phyloP scores from a whole-genome alignment of 2,113 vertebrate genomes.

The Collichthys lucidus region DNA sequence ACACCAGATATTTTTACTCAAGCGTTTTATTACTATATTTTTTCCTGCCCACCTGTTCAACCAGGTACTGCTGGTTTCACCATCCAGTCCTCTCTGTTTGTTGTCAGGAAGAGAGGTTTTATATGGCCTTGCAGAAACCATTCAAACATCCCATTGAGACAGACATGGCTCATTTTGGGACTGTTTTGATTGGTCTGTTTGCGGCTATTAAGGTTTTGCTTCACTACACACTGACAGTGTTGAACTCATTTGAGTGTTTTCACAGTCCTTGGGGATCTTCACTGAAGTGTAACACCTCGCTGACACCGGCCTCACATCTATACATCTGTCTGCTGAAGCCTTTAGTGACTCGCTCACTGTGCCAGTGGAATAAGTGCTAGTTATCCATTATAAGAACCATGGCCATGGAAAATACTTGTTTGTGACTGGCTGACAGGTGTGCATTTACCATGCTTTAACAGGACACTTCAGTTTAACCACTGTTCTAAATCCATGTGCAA shows the following conservation, averaged over 20 bases:
- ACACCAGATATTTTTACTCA: conserved; percentile 35
- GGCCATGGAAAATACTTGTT: not conserved
- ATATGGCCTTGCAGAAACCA: not conserved
- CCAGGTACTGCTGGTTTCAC: not conserved
- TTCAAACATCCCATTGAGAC: not conserved
- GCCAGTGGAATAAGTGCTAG: not conserved
- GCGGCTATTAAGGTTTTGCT: not conserved
- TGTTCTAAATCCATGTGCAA: not conserved
- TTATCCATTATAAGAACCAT: not conserved
- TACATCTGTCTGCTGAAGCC: conserved; percentile 3
- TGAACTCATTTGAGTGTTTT: not conserved
- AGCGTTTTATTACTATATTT: not conserved
- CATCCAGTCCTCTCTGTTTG: not conserved
- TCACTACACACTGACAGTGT: not conserved
- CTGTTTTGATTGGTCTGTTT: conserved; percentile 2
- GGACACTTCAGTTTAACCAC: not conserved
- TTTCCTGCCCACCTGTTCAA: not conserved
- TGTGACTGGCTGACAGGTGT: not conserved
- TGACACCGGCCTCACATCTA: not conserved
- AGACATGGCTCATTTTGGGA: not conserved
- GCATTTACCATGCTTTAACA: not conserved
- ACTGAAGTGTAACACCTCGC: not conserved
- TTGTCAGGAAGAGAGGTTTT: not conserved
- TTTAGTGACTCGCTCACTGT: not conserved
- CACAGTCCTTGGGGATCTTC: conserved; percentile 1